Evolutionary conservation across 37 sponge, comb jelly and placozoan species (phyloP), one percentile per base, ranked within the genome.

Genomic region (Crambe crambe): DNA sequence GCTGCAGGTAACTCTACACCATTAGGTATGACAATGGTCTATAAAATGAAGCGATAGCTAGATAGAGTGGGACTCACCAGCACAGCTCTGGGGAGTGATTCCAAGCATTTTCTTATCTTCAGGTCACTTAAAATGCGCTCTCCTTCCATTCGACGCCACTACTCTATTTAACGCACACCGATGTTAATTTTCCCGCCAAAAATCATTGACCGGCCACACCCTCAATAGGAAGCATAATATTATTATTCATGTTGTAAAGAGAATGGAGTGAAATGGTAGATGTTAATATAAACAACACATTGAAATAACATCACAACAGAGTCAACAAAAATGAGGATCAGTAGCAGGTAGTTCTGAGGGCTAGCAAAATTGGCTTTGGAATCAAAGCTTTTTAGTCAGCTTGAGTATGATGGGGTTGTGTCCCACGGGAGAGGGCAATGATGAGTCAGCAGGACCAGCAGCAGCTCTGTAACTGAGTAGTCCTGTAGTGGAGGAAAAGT

Each of bases 361-460:
- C 25, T 20, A 61, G 25, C 25, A 20, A 29, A 61, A 20, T 61
- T 29, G n/a, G n/a, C n/a, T n/a, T n/a, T n/a, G n/a, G n/a, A n/a
- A n/a, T 61, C 40, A 70, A 21, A 36, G 2, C 42, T 42, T 47
- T 54, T 73, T 73, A 5, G 74, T 35, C 8, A 73, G 56, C 30
- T 73, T 73, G 35, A 73, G 74, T 6, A 70, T 70, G 42, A 70
- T 38, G 70, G 66, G 66, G 31, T 65, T 18, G 26, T 70, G 41
- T 2, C 23, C 9, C 17, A 36, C 3, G 35, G 70, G 40, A 40
- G 37, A 70, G 3, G 3, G 9, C 25, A 42, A 35, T 4, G 42
- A 4, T 9, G 26, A 3, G 70, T 47, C 51, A n/a, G n/a, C n/a
- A n/a, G n/a, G n/a, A n/a, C n/a, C n/a, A n/a, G n/a, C n/a, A n/a